Percentiles rank a stretch among this genome's conserved stretches.
Evolutionary conservation across 2,113 vertebrate genomes (phyloP).

Genomic region (Bufo gargarizans): DNA sequence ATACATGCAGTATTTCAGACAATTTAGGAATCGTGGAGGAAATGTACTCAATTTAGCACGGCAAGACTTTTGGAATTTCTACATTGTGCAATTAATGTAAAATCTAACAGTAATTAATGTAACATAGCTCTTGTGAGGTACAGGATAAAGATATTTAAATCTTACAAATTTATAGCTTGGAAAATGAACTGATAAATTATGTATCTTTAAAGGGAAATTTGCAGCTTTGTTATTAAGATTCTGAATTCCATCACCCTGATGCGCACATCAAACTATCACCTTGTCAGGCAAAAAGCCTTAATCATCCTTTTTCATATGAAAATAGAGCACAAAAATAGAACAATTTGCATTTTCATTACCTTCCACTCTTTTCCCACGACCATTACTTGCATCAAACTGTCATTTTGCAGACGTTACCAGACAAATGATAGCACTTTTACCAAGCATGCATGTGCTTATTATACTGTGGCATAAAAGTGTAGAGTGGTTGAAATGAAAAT

Average conservation of each 20-base stretch:
- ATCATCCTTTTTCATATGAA: constrained; percentile 57
- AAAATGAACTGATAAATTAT: constrained; percentile 57
- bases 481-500: constrained; percentile 12
- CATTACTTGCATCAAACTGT: constrained; percentile 59
- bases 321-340: constrained; percentile 58
- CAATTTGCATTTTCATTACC: constrained; percentile 59
- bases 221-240: constrained; percentile 56
- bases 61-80: neutral
- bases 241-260: constrained; percentile 53
- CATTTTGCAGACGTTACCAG: constrained; percentile 54
- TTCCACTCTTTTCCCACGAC: constrained; percentile 57
- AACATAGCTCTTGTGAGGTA: neutral
- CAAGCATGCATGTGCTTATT: constrained; percentile 54
- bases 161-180: constrained; percentile 45
- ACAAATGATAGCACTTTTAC: constrained; percentile 54
- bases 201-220: constrained; percentile 55
- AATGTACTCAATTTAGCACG: neutral
- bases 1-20: neutral
- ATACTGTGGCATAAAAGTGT: constrained; percentile 40
- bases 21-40: neutral
- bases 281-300: constrained; percentile 59
- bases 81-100: constrained; percentile 7
- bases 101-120: constrained; percentile 33
- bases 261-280: constrained; percentile 58
- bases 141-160: constrained; percentile 29